Evolutionary conservation across 2,113 vertebrate species (phyloP).

Genomic region (Labeo catla): DNA sequence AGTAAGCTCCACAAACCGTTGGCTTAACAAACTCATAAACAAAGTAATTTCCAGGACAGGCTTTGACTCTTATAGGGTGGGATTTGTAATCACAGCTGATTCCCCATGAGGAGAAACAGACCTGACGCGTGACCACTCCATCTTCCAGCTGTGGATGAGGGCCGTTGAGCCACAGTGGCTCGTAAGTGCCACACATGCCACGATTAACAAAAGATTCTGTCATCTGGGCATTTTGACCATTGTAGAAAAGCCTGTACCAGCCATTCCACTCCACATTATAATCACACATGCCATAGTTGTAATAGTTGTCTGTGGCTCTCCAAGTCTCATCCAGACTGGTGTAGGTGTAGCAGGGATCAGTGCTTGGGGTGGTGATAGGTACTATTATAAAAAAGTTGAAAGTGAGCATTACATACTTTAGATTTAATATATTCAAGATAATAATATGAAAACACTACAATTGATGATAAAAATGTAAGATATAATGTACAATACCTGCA

Average conservation of each 20-base stretch:
- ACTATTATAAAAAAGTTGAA: background rate
- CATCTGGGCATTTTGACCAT: background rate
- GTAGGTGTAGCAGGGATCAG: background rate
- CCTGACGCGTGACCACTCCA: background rate
- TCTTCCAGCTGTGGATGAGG: background rate
- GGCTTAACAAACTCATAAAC: slow-evolving; percentile 30
- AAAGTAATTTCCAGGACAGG: slow-evolving; percentile 25
- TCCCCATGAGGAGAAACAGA: accelerated
- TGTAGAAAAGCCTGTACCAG: slow-evolving; percentile 18
- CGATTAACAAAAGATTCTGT: background rate
- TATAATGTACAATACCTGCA: background rate
- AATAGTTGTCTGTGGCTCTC: background rate
- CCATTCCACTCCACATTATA: slow-evolving; percentile 35
- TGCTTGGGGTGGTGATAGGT: background rate
- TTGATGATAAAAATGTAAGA: background rate
- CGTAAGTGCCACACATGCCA: background rate
- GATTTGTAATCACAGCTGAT: background rate
- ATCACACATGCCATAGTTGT: background rate
- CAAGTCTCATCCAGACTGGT: slow-evolving; percentile 12
- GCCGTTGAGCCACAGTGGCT: background rate
- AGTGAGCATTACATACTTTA: background rate
- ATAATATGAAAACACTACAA: background rate
- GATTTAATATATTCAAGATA: background rate
- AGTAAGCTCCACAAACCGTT: background rate
- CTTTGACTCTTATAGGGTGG: slow-evolving; percentile 20